Base-by-base conservation (phyloP, 2,888 invertebrate genomes). In the Pachymerium ferrugineum region DNA sequence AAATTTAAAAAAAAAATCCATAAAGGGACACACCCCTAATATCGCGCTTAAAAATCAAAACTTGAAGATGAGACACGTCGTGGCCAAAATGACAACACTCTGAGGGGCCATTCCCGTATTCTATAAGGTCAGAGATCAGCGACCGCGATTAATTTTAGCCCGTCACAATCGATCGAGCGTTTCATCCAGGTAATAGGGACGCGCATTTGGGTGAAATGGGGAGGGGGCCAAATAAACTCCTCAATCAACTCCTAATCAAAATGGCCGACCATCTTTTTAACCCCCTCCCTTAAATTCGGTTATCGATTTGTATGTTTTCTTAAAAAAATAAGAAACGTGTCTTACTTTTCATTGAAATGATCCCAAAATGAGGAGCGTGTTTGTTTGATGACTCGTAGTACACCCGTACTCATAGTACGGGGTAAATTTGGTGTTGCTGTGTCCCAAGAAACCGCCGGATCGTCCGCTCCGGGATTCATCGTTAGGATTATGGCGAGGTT, bases 351-450 rank as follows among this genome's bases (percentile, higher is more conserved):
- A n/a, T 2, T 35, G 84, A 90, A 90, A 83, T 92, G 91, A 81
- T 92, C 90, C 93, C 93, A 93, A 83, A 93, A 93, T 69, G 90
- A 87, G 76, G 89, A 89, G 79, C 91, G 86, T 82, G 89, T 88
- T 80, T 90, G 90, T n/a, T 71, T 71, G 38, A 71, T 38, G 80
- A 91, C 89, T 79, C 91, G 86, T 72, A 93, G 86, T 42, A 90
- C 91, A 79, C 91, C 91, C 76, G 92, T 92, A 82, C 90, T 91
- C 77, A 90, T 86, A 12, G 90, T 90, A 76, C 90, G 77, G 33
- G 80, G 81, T 14, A 82, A 76, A 30, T 8, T n/a, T n/a, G n/a
- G n/a, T n/a, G n/a, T n/a, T n/a, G n/a, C n/a, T n/a, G 62, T 28
- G 62, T 62, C 28, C 62, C 62, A 62, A 12, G 62, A 62, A 22